These are phyloP conservation scores for Xenopus tropicalis DNA, from an alignment of 2,113 vertebrate species.

Conservation along the genomic window UCB_Xtro_10.0 CM004443.2:169635001-169635500, in stretches of 20 bases:
- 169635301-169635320: constrained; percentile 64
- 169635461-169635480: no score
- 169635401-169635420: constrained; percentile 20
- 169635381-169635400: constrained; percentile 31
- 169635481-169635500: no score
- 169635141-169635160: constrained; percentile 73
- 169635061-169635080: constrained; percentile 84
- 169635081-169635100: constrained; percentile 75
- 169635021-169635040: constrained; percentile 86
- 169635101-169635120: constrained; percentile 63
- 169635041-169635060: constrained; percentile 92
- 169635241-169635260: constrained; percentile 58
- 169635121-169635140: constrained; percentile 75
- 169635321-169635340: constrained; percentile 69
- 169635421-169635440: not conserved
- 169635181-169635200: constrained; percentile 83
- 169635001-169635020: constrained; percentile 80
- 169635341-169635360: constrained; percentile 76
- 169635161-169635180: constrained; percentile 78
- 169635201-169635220: constrained; percentile 79
- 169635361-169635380: constrained; percentile 72
- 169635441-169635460: no score
- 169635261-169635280: constrained; percentile 67
- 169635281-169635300: constrained; percentile 58
- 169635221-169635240: constrained; percentile 76